Base-by-base conservation (phyloP, 1,140 invertebrate genomes). In the Drosophila bocqueti region DNA sequence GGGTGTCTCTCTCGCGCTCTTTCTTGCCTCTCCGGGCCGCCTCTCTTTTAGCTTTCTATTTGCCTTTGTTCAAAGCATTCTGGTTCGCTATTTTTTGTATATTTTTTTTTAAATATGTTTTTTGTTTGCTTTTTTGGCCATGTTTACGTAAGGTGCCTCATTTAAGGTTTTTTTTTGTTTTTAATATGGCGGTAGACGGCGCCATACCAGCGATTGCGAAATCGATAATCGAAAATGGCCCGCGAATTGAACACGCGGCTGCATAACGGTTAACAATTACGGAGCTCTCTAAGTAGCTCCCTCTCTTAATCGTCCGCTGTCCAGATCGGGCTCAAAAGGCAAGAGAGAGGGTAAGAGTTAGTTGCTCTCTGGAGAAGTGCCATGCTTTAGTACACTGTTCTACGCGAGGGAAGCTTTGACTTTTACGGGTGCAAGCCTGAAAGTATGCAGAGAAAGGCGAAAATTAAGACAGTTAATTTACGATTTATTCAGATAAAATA, bases 11-110 rank as follows among this genome's bases (percentile, higher is more conserved):
- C 38, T 29, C 18, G 16, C 65, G 45, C 38, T 57, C 40, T 57
- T 57, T 52, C 66, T 42, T 50, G 16, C 31, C 72, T 34, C 59
- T 40, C 57, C 16, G 29, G n/a, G 49, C 11, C 18, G 49, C 36
- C 40, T 40, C 65, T 47, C 55, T 36, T 16, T 29, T 46, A 62
- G 84, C 83, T 85, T 87, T 87, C 83, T 85, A 79, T 79, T 83
- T 82, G 52, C 42, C 65, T 64, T 57, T 26, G 36, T 46, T 18
- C 26, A 45, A 15, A 64, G 36, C 61, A 65, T 80, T 81, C 80
- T 79, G 42, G 16, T 64, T 46, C 2, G 42, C 36, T 42, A 50
- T 52, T 57, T 65, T 31, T 54, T 50, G 9, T 50, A 5, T 24
- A 36, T 36, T 0, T 24, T 24, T 49, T 29, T 11, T n/a, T 18